Percentiles rank a stretch among this genome's conserved stretches.
phyloP scores from a whole-genome alignment of 2,888 invertebrate genomes.

The Macrosiphum euphorbiae region DNA sequence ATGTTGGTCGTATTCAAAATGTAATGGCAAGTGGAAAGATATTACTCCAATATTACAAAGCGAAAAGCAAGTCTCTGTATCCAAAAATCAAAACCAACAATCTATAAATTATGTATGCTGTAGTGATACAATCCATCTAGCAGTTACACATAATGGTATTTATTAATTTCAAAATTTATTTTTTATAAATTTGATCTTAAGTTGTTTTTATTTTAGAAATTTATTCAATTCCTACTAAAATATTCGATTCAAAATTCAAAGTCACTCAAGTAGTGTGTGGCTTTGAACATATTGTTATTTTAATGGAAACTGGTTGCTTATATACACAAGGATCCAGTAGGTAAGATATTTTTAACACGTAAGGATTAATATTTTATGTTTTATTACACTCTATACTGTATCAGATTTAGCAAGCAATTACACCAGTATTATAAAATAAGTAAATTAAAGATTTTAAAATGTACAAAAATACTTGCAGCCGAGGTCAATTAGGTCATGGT shows the following conservation, averaged over 20 bases:
- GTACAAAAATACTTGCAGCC: constrained; percentile 72
- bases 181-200: not conserved
- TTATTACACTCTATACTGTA: not conserved
- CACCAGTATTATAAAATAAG: not conserved
- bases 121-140: constrained; percentile 72
- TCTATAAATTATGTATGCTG: constrained; percentile 71
- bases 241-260: constrained; percentile 73
- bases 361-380: not conserved
- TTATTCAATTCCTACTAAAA: constrained; percentile 77
- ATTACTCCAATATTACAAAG: constrained; percentile 65
- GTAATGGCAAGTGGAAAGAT: constrained; percentile 66
- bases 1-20: constrained; percentile 67
- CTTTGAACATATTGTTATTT: constrained; percentile 82
- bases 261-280: constrained; percentile 81
- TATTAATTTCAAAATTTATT: not conserved
- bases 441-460: constrained; percentile 14
- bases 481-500: constrained; percentile 90
- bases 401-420: not conserved
- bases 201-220: constrained; percentile 70
- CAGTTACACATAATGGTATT: constrained; percentile 70
- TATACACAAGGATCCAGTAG: constrained; percentile 88
- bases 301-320: constrained; percentile 80
- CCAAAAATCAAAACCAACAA: constrained; percentile 66
- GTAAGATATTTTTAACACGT: constrained; percentile 71
- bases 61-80: constrained; percentile 60